phyloP scores from a whole-genome alignment of 2,113 vertebrate genomes.

The Climacteris rufus region DNA sequence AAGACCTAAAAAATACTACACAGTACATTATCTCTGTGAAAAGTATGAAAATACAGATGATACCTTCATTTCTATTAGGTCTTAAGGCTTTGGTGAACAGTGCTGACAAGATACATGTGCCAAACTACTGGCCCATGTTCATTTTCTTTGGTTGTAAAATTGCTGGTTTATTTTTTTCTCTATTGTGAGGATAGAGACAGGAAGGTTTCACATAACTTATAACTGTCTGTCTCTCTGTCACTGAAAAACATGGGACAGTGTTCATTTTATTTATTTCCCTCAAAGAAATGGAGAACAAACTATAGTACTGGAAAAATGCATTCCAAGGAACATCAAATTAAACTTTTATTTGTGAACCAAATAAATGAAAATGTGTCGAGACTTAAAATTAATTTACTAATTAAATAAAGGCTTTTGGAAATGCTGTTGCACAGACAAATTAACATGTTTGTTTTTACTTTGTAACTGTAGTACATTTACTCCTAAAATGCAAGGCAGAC shows the following conservation, averaged over 20 bases:
- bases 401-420: not conserved
- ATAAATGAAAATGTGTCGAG: not conserved
- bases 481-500: conserved; percentile 87
- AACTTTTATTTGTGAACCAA: not conserved
- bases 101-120: not conserved
- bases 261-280: not conserved
- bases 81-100: not conserved
- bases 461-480: conserved; percentile 82
- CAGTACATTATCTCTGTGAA: not conserved
- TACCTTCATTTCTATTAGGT: not conserved
- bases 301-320: not conserved
- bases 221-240: not conserved
- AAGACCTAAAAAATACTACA: not conserved
- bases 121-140: not conserved
- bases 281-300: not conserved
- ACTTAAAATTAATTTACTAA: not conserved
- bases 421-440: conserved; percentile 42
- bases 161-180: not conserved
- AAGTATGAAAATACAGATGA: not conserved
- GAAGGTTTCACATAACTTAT: not conserved
- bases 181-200: not conserved
- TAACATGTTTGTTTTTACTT: conserved; percentile 78
- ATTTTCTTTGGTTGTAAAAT: not conserved
- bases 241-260: not conserved
- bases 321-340: not conserved